phyloP scores from a whole-genome alignment of 2,113 vertebrate species.

The Seriola quinqueradiata region DNA sequence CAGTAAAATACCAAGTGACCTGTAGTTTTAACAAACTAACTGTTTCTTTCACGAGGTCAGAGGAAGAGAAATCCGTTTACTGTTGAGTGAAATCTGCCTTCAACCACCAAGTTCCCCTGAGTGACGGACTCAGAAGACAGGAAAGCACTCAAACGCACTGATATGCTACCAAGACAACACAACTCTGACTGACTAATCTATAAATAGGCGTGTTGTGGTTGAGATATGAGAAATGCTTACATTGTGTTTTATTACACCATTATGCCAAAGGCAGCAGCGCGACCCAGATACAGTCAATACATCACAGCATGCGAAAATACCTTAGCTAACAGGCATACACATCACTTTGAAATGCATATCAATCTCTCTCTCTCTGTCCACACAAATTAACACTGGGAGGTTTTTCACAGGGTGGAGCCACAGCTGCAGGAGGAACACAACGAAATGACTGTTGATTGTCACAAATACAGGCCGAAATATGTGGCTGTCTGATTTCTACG shows the following conservation, averaged over 20 bases:
- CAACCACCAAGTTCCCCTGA: background rate
- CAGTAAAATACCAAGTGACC: background rate
- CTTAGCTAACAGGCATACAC: conserved; percentile 24
- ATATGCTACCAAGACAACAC: conserved; percentile 1
- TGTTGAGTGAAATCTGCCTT: background rate
- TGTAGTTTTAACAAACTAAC: no score
- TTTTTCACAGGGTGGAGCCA: background rate
- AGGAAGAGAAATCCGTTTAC: background rate
- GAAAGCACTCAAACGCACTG: background rate
- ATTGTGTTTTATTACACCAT: conserved; percentile 55
- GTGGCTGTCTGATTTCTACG: conserved; percentile 13
- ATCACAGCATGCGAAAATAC: conserved; percentile 27
- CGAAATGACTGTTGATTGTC: background rate
- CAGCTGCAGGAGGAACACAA: background rate
- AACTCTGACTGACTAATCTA: conserved; percentile 29
- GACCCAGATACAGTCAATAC: conserved; percentile 60
- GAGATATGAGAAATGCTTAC: conserved; percentile 57
- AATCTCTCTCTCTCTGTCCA: background rate
- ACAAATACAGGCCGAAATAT: background rate
- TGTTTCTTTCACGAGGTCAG: background rate
- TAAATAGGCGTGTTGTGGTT: conserved; percentile 34
- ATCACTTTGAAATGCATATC: conserved; percentile 54
- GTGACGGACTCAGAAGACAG: background rate
- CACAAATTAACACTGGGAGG: background rate
- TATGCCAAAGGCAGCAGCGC: conserved; percentile 49